A percentile compares a stretch with the other conserved stretches of the same genome.
Evolutionary conservation across 2,888 invertebrate genomes (phyloP).

Genomic region (Conchocele bisecta): DNA sequence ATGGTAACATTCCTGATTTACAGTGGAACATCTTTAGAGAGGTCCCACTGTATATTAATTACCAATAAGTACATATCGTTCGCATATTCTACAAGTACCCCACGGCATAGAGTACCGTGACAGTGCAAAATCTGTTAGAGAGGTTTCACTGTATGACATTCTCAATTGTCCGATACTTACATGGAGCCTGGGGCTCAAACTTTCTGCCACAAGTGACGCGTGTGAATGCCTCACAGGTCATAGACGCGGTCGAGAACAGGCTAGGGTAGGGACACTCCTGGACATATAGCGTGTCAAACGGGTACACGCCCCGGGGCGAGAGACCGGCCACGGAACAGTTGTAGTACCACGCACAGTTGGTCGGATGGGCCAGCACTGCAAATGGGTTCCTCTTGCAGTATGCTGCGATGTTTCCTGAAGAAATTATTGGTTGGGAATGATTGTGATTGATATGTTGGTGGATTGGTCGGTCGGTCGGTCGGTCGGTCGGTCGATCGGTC

Average conservation of each 20-base stretch:
- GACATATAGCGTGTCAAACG: slow-evolving; percentile 54
- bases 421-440: too few species aligned
- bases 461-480: too few species aligned
- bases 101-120: too few species aligned
- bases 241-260: slow-evolving; percentile 57
- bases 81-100: too few species aligned
- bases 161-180: slow-evolving; percentile 54
- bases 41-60: too few species aligned
- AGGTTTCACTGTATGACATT: too few species aligned
- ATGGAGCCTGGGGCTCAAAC: slow-evolving; percentile 64
- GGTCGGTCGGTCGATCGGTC: too few species aligned
- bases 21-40: too few species aligned
- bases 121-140: too few species aligned
- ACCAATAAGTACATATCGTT: too few species aligned
- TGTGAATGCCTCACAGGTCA: slow-evolving; percentile 54
- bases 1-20: too few species aligned
- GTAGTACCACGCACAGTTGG: slow-evolving; percentile 63
- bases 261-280: slow-evolving; percentile 62
- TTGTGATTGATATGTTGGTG: too few species aligned
- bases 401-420: slow-evolving; percentile 43
- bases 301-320: slow-evolving; percentile 54
- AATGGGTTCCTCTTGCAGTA: slow-evolving; percentile 54
- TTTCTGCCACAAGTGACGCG: slow-evolving; percentile 56
- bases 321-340: slow-evolving; percentile 51
- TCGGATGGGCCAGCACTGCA: slow-evolving; percentile 52